Evolutionary conservation across 2,797 vertebrate genomes (phyloP), one percentile per base, ranked within the genome.

Genomic region (Malurus splendens): DNA sequence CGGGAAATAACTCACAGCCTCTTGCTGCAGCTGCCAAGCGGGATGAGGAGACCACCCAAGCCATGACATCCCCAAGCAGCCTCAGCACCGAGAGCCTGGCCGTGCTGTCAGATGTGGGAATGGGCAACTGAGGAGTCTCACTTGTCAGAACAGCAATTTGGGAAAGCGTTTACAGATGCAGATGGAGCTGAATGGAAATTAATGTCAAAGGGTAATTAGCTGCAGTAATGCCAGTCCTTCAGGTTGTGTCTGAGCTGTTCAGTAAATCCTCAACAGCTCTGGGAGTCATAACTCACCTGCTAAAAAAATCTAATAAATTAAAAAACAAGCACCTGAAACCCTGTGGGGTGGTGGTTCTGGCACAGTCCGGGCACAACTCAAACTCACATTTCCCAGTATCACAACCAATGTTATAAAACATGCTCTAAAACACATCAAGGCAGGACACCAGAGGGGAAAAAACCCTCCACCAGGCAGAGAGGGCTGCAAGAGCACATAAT

Each of bases 21-120:
- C 52, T 14, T 6, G 5, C 51, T 74, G 19, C 93, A 92, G 93
- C 94, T 95, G 93, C 82, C 93, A 87, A 85, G 73, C 6, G 2
- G 55, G 73, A 94, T 0, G 9, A 44, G 75, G 71, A 86, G 93
- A 95, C 95, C 94, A 95, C 94, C 91, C 95, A 95, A 90, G 82
- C 86, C 93, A 93, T 10, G 81, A 93, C 86, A 93, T 47, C 72
- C 90, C 42, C 3, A 1, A 44, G 56, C 74, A 32, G 74, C 65
- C 76, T 2, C 81, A 80, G 84, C 79, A 68, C n/a, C 3, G 1
- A 44, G 75, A 85, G 70, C 65, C 73, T 65, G n/a, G 20, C 73
- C 1, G 0, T 38, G 79, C 66, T 65, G 56, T 84, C 91, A 41
- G 48, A 86, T 30, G 57, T 57, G 61, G 86, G 68, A 62, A 47